Base-by-base conservation (phyloP, 2,113 vertebrate species). In the Sigmodon hispidus region DNA sequence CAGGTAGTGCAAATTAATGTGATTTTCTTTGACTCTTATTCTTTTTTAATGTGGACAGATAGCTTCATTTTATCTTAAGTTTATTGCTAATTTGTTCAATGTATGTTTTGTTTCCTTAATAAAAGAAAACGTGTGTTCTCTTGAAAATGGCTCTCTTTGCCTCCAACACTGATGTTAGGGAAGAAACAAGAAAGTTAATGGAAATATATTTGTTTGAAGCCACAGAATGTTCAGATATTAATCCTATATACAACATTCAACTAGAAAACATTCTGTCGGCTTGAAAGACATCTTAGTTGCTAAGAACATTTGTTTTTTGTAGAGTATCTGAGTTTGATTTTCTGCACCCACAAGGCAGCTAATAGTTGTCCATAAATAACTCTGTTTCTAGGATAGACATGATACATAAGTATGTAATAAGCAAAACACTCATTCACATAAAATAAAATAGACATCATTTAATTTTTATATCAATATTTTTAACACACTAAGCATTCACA, bases 1-100 rank as follows among this genome's bases (percentile, higher is more conserved):
- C 69, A 94, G 88, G 97, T 96, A 97, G 87, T 69, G 59, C 45
- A 97, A 95, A 96, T 96, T 94, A 97, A 96, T 91, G 45, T 12
- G 75, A 91, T 72, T 86, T 94, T 97, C 77, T 81, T 85, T 84
- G 84, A 73, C 73, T 97, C 48, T 59, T 93, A 61, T 69, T 97
- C 61, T 45, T 91, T 89, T 93, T 94, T 94, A 94, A 93, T 92
- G 75, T 96, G 79, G 91, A 96, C 59, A 92, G 22, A 79, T 70
- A 93, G 40, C 48, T 63, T 96, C 97, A 86, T 83, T 85, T 94
- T 87, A 94, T 94, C 75, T 91, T 29, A 94, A 87, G 87, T 95
- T 77, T 79, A n/a, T 48, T 70, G 36, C 10, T 96, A 36, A 31
- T 50, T 59, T 84, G 61, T 63, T 89, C 86, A 97, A 43, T 67